A percentile compares a stretch with the other conserved stretches of the same genome.
Evolutionary conservation across 2,888 invertebrate genomes (phyloP).

Genomic region (Hyles lineata): DNA sequence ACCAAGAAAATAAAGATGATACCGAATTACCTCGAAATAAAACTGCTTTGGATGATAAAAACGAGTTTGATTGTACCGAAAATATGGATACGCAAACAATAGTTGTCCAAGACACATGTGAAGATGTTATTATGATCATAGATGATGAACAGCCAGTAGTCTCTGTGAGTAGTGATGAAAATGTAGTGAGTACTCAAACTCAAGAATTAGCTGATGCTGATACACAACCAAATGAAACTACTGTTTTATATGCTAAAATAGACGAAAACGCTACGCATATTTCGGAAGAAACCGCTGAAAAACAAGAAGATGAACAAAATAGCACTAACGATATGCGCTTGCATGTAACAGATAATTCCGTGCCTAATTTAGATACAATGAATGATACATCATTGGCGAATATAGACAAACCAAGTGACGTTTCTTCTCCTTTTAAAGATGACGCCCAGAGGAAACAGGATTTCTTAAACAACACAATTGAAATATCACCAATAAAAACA

Average conservation of each 20-base stretch:
- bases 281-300: constrained; percentile 18
- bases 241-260: constrained; percentile 38
- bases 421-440: constrained; percentile 73
- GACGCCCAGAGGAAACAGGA: constrained; percentile 76
- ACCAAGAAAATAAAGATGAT: constrained; percentile 59
- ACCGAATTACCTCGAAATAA: constrained; percentile 67
- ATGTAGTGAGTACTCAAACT: constrained; percentile 52
- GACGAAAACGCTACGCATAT: constrained; percentile 29
- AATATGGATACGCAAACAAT: constrained; percentile 70
- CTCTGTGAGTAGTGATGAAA: constrained; percentile 49
- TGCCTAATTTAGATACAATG: constrained; percentile 45
- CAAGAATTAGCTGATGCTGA: constrained; percentile 70
- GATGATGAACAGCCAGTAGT: constrained; percentile 49
- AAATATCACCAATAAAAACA: constrained; percentile 86
- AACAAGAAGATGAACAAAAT: constrained; percentile 25
- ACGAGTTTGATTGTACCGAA: constrained; percentile 57
- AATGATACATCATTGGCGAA: constrained; percentile 33
- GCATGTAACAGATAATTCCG: constrained; percentile 43
- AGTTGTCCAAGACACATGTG: constrained; percentile 43
- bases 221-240: constrained; percentile 62
- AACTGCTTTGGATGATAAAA: constrained; percentile 53
- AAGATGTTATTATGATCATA: constrained; percentile 55
- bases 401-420: constrained; percentile 48
- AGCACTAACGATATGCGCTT: constrained; percentile 30
- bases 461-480: constrained; percentile 83